These are phyloP conservation scores for Mimumesa dahlbomi DNA, from an alignment of 2,888 invertebrate genomes.

Conservation along the genomic window DNA sequence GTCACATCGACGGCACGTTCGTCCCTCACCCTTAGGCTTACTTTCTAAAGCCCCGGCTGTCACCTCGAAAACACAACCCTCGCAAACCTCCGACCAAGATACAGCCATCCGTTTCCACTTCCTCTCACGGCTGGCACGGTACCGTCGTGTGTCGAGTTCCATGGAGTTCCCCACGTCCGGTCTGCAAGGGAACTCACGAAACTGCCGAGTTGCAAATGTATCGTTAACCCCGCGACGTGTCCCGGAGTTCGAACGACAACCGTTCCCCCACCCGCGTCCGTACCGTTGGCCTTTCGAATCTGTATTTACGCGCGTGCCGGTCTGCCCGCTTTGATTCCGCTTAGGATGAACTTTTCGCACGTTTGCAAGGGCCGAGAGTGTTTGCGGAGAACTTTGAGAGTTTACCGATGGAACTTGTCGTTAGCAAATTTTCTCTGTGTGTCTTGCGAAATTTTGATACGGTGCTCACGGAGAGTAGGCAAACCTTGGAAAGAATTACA, in stretches of 20 bases:
- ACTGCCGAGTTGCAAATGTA: slow-evolving; percentile 73
- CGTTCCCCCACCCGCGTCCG: neutral
- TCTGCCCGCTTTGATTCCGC: neutral
- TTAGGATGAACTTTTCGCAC: neutral
- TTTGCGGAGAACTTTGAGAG: too few species aligned
- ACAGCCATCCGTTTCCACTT: slow-evolving; percentile 19
- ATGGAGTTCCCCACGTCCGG: slow-evolving; percentile 28
- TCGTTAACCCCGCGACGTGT: slow-evolving; percentile 53
- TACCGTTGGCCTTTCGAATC: neutral
- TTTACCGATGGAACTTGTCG: too few species aligned
- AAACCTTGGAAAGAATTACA: too few species aligned
- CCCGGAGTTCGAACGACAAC: neutral
- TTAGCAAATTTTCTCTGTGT: too few species aligned
- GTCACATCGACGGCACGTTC: slow-evolving; percentile 61
- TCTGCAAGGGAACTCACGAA: slow-evolving; percentile 51
- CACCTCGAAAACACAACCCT: slow-evolving; percentile 33
- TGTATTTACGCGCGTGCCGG: neutral
- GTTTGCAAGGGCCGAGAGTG: neutral
- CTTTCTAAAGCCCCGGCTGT: slow-evolving; percentile 31
- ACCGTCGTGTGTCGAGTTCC: slow-evolving; percentile 16
- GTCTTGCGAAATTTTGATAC: too few species aligned
- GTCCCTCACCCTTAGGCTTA: slow-evolving; percentile 58
- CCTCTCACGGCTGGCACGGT: slow-evolving; percentile 37
- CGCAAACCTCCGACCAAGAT: slow-evolving; percentile 23
- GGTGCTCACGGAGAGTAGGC: too few species aligned